Evolutionary conservation across 2,113 vertebrate genomes (phyloP).

Genomic region (Aspiorhynchus laticeps): DNA sequence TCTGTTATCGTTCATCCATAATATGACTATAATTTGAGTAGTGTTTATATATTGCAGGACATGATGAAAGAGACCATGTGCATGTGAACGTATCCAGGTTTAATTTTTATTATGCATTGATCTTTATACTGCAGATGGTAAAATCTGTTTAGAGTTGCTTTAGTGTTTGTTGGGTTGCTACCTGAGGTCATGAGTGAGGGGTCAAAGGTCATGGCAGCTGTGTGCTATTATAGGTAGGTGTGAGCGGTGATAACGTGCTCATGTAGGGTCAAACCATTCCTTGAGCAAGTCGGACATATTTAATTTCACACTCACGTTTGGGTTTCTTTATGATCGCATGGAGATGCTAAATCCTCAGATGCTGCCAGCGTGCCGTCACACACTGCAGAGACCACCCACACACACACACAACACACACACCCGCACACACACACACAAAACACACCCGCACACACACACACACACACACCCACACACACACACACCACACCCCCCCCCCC

Average conservation of each 20-base stretch:
- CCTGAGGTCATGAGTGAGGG: slow-evolving; percentile 12
- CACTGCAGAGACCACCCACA: slow-evolving; percentile 1
- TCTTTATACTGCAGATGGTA: not conserved
- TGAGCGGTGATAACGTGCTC: slow-evolving; percentile 6
- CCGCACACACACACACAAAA: not conserved
- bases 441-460: slow-evolving; percentile 14
- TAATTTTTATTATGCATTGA: not conserved
- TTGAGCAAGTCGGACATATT: slow-evolving; percentile 21
- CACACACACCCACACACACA: slow-evolving; percentile 15
- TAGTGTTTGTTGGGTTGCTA: not conserved
- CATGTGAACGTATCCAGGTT: not conserved
- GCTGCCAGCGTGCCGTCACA: slow-evolving; percentile 6
- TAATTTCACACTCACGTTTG: slow-evolving; percentile 31
- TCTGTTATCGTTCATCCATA: not conserved
- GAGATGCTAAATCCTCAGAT: not conserved
- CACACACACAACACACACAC: not conserved
- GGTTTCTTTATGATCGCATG: slow-evolving; percentile 15
- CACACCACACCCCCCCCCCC: not conserved
- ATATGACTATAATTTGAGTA: not conserved
- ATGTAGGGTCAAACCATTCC: not conserved
- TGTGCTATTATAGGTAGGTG: slow-evolving; percentile 18
- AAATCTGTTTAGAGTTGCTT: not conserved
- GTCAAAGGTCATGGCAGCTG: slow-evolving; percentile 32
- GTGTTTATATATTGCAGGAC: not conserved
- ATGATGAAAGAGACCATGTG: not conserved